These are phyloP conservation scores for Megaceryle maxima DNA, from an alignment of 2,113 vertebrate species.

Conservation along the genomic window DNA sequence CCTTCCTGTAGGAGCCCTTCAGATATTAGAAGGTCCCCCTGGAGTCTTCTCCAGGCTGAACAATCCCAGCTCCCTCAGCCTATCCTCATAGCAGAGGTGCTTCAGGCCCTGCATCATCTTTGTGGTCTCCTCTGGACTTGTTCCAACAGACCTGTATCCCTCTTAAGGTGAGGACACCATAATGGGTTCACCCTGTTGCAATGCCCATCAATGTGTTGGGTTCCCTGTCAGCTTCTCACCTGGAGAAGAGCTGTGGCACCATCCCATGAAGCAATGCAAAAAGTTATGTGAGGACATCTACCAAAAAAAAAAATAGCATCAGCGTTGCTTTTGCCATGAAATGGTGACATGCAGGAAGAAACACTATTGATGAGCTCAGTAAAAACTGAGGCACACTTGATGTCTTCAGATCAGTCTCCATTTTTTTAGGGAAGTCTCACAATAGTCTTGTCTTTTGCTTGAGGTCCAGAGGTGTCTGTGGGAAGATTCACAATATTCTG, in stretches of 20 bases:
- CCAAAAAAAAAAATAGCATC: background rate
- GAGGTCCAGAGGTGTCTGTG: background rate
- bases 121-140: too few relatives aligned
- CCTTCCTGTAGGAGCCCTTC: too few relatives aligned
- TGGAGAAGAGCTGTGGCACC: accelerated
- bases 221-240: accelerated
- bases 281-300: background rate
- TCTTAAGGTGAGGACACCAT: too few relatives aligned
- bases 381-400: background rate
- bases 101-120: too few relatives aligned
- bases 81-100: too few relatives aligned
- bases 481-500: background rate
- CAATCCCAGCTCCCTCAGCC: too few relatives aligned
- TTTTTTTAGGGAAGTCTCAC: background rate
- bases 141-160: too few relatives aligned
- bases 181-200: accelerated
- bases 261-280: background rate
- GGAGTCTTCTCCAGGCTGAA: too few relatives aligned
- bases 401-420: background rate
- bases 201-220: accelerated
- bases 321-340: accelerated
- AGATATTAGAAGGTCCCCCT: too few relatives aligned
- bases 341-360: background rate
- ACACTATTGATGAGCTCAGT: accelerated
- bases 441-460: background rate